Percentiles rank a stretch among this genome's conserved stretches.
Conservation (phyloP, 2,113 vertebrate species). For the Butastur rufipennis region DNA sequence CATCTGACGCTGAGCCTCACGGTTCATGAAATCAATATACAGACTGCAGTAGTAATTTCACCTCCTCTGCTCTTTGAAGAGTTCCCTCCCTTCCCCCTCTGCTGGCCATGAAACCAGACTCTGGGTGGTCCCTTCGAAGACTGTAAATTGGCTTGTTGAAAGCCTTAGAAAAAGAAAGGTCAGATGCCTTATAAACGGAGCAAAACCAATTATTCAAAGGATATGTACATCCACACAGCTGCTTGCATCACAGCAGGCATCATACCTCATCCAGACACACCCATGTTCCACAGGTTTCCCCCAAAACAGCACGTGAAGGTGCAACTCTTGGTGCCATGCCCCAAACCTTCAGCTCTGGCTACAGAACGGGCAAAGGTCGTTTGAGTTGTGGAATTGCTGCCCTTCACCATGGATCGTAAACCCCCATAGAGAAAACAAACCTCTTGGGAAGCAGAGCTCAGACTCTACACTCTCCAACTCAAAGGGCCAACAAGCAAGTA, state of each 20-base stretch:
- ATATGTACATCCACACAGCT: neutral
- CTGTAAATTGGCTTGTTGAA: conserved; percentile 52
- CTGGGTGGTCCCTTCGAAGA: conserved; percentile 44
- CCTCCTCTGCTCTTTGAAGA: conserved; percentile 1
- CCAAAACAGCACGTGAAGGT: neutral
- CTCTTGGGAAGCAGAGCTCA: neutral
- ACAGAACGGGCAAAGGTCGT: neutral
- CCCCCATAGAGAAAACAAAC: accelerated
- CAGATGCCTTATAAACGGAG: conserved; percentile 13
- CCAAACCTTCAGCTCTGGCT: neutral
- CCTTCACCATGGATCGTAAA: neutral
- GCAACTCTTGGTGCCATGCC: neutral
- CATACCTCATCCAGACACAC: neutral
- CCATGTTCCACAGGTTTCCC: neutral
- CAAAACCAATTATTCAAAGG: neutral
- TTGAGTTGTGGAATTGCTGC: neutral
- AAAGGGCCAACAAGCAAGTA: neutral
- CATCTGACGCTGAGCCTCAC: neutral
- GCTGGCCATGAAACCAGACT: neutral
- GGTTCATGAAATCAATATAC: neutral
- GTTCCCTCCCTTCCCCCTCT: neutral
- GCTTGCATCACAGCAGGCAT: neutral
- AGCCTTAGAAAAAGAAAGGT: conserved; percentile 37
- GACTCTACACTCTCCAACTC: accelerated
- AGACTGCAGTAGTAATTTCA: accelerated